These are phyloP conservation scores for Gnathochromis pfefferi DNA, from an alignment of 2,113 vertebrate genomes.

Conservation along the genomic window DNA sequence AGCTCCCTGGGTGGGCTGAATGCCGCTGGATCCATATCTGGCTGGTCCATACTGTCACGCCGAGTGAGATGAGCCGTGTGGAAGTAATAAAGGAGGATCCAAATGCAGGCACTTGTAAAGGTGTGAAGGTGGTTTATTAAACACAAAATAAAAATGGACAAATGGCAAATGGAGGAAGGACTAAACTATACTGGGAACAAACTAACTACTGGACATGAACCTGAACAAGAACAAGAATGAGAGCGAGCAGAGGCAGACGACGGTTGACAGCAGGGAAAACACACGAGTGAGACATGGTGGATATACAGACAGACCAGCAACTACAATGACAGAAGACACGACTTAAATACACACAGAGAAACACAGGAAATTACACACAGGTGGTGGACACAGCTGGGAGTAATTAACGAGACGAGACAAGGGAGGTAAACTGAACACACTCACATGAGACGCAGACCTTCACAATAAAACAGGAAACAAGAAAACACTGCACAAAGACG, in stretches of 20 bases:
- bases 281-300: background rate
- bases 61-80: background rate
- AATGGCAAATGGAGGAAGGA: too few species aligned
- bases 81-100: background rate
- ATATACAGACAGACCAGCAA: too few species aligned
- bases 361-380: background rate
- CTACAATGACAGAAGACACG: background rate
- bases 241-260: too few species aligned
- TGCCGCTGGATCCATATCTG: too few species aligned
- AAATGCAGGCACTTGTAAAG: background rate
- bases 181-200: too few species aligned
- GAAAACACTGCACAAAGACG: background rate
- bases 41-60: background rate
- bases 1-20: too few species aligned
- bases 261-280: background rate
- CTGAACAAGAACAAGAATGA: too few species aligned
- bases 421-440: accelerated
- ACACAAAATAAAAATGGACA: too few species aligned
- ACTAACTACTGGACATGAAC: too few species aligned
- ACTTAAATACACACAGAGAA: background rate
- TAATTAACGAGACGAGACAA: background rate
- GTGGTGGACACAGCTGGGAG: background rate
- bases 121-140: too few species aligned
- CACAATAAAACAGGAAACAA: background rate
- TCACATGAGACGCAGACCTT: background rate